Percentiles rank a stretch among this genome's conserved stretches.
Conservation (phyloP, 35 echinoderm and acorn worm genomes). For the Hemicentrotus pulcherrimus region DNA sequence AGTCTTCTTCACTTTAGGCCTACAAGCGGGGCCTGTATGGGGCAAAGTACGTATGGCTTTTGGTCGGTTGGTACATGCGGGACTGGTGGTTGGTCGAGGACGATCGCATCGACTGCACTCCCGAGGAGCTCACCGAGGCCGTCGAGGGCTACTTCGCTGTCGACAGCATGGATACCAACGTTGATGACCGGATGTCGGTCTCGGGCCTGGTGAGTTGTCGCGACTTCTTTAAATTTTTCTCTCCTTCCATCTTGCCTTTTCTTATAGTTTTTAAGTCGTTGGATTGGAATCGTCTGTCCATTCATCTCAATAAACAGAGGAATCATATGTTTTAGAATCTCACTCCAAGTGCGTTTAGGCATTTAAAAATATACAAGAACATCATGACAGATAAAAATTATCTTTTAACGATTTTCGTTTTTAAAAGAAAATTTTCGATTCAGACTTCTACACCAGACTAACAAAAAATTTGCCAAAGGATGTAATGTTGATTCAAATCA, state of each 20-base stretch:
- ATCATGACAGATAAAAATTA: background rate
- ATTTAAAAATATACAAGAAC: too few relatives aligned
- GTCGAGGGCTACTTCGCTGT: conserved; percentile 87
- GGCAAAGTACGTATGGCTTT: conserved; percentile 86
- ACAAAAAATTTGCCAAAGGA: too few relatives aligned
- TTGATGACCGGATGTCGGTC: conserved; percentile 64
- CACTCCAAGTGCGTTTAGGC: too few relatives aligned
- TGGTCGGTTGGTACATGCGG: conserved; percentile 82
- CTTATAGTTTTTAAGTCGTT: too few relatives aligned
- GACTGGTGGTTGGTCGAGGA: conserved; percentile 72
- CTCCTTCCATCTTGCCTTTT: background rate
- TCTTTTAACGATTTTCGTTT: background rate
- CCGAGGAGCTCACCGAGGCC: conserved; percentile 59
- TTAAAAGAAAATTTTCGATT: background rate
- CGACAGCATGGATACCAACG: conserved; percentile 73
- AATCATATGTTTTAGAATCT: too few relatives aligned
- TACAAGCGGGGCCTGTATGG: conserved; percentile 87
- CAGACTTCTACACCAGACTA: background rate
- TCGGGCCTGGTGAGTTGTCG: conserved; percentile 80
- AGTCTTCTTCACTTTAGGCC: conserved; percentile 57
- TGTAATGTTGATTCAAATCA: too few relatives aligned
- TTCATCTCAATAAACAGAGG: too few relatives aligned
- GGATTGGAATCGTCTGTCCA: too few relatives aligned
- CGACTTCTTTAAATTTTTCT: background rate
- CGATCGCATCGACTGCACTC: conserved; percentile 60